A percentile compares a stretch with the other conserved stretches of the same genome.
These are phyloP conservation scores for Hydrozoanthus tunicans DNA, from an alignment of 64 coral and sea anemone species.

Conservation along the genomic window DNA sequence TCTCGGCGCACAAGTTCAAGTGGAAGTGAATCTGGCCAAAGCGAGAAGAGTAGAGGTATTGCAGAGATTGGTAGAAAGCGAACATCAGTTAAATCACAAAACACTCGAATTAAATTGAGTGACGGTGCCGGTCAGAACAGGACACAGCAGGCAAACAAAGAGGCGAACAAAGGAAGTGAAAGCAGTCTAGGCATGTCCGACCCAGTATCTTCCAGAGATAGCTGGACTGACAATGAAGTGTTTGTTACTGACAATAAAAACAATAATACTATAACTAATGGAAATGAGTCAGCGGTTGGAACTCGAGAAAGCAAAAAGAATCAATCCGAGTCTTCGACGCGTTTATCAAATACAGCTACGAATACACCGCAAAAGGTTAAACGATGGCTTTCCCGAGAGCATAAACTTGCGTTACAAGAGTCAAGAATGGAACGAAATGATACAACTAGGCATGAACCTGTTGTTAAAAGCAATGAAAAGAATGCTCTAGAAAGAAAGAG, in stretches of 20 bases:
- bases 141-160: not conserved
- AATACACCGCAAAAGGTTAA: not conserved
- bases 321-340: not conserved
- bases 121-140: not conserved
- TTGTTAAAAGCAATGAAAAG: not conserved
- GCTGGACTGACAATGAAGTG: slow-evolving; percentile 26
- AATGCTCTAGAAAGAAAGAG: slow-evolving; percentile 11
- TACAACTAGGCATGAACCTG: not conserved
- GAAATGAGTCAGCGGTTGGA: not conserved
- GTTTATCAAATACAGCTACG: not conserved
- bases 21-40: not conserved
- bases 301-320: not conserved
- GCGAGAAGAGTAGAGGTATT: not conserved
- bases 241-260: not conserved
- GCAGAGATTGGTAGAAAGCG: not conserved
- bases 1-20: slow-evolving; percentile 13
- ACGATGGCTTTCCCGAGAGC: not conserved
- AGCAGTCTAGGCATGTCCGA: not conserved
- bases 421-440: not conserved
- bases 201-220: slow-evolving; percentile 1
- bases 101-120: slow-evolving; percentile 6
- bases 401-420: not conserved
- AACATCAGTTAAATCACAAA: not conserved
- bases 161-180: not conserved
- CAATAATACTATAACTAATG: not conserved